phyloP scores from a whole-genome alignment of 2,888 invertebrate species.

The Dryococelus australis region DNA sequence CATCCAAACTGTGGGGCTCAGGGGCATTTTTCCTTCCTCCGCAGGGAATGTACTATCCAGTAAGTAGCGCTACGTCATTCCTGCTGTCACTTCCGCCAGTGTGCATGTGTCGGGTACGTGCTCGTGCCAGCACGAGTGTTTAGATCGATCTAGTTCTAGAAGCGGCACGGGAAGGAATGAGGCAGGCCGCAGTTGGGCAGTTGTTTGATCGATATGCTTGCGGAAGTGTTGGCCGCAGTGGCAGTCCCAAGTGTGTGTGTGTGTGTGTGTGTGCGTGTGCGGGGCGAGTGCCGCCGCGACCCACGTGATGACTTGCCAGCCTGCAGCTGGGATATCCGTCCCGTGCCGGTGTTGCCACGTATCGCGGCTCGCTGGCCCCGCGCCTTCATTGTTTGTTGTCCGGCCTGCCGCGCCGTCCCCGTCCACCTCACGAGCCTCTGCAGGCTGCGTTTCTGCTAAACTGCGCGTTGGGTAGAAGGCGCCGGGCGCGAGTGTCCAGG shows the following conservation, averaged over 20 bases:
- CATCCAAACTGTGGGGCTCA: constrained; percentile 97
- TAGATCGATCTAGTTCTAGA: background rate
- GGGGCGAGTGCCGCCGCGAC: background rate
- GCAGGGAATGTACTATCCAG: constrained; percentile 97
- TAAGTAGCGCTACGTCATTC: constrained; percentile 64
- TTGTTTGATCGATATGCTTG: background rate
- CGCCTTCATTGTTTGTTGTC: background rate
- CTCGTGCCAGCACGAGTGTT: background rate
- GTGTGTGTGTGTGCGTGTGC: too few relatives aligned
- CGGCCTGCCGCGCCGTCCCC: background rate
- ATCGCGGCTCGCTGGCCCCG: background rate
- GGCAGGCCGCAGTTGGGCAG: background rate
- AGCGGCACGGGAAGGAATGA: background rate
- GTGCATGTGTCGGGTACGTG: background rate
- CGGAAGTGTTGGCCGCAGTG: background rate
- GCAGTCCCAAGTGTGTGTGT: too few relatives aligned
- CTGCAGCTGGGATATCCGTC: background rate
- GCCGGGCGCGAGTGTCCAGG: too few relatives aligned
- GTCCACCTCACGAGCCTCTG: background rate
- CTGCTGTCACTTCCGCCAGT: background rate
- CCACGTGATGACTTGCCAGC: background rate
- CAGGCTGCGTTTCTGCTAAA: too few relatives aligned
- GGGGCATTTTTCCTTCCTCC: constrained; percentile 95
- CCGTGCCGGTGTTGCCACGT: background rate
- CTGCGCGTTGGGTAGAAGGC: too few relatives aligned